Percentiles rank a stretch among this genome's conserved stretches.
Evolutionary conservation across 2,888 invertebrate genomes (phyloP).

Genomic region (Lordiphosa fenestrarum): DNA sequence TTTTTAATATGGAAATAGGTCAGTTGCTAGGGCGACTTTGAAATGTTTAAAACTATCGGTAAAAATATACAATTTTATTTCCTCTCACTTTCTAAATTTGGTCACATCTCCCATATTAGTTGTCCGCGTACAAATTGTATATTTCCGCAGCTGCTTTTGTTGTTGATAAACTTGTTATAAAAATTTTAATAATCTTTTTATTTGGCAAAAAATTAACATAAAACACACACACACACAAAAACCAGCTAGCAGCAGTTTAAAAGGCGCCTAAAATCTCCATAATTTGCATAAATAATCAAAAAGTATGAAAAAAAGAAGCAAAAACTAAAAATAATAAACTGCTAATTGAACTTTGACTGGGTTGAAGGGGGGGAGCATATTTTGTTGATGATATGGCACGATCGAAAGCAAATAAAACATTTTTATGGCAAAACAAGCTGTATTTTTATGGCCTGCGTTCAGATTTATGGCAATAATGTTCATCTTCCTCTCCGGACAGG

Average conservation of each 20-base stretch:
- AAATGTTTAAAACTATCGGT: no score
- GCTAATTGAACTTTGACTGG: constrained; percentile 41
- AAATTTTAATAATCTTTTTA: constrained; percentile 36
- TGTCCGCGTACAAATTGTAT: constrained; percentile 15
- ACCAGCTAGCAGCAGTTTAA: constrained; percentile 21
- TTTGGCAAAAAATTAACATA: constrained; percentile 18
- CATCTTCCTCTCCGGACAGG: constrained; percentile 28
- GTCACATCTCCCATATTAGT: background rate
- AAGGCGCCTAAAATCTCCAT: constrained; percentile 14
- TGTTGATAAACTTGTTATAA: constrained; percentile 20
- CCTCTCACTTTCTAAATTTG: constrained; percentile 11
- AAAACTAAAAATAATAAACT: constrained; percentile 2
- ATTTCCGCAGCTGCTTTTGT: constrained; percentile 27
- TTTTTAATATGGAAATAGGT: no score
- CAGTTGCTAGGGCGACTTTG: no score
- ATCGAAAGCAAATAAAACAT: constrained; percentile 29
- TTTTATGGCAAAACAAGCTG: constrained; percentile 36
- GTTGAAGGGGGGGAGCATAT: constrained; percentile 7
- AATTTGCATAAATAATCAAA: constrained; percentile 12
- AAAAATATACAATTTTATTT: background rate
- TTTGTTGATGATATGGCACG: constrained; percentile 32
- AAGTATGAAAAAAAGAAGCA: constrained; percentile 2
- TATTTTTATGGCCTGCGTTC: constrained; percentile 38
- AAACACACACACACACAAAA: constrained; percentile 15
- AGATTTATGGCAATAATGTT: constrained; percentile 35